Base-by-base conservation (phyloP, 2,113 vertebrate species). In the Callospermophilus lateralis region DNA sequence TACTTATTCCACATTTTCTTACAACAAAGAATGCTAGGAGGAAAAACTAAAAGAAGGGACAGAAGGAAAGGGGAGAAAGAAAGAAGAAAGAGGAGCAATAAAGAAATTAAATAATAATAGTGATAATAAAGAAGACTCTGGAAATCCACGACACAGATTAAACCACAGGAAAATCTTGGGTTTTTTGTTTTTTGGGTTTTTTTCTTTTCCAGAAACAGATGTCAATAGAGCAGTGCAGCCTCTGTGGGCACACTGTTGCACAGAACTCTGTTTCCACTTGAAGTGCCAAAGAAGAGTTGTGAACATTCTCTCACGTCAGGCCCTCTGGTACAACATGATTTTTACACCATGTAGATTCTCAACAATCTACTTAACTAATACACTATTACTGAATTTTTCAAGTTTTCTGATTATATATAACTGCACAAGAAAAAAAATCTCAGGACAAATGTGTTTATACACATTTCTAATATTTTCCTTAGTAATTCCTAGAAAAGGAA, bases 361-460 rank as follows among this genome's bases (percentile, higher is more conserved):
- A 13, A 70, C 3, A 26, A 7, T 90, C 68, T 86, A n/a, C 26
- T 74, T 51, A 87, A 84, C 83, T 84, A 70, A 67, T 58, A 32
- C 26, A 79, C 0, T 80, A 58, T n/a, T 83, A n/a, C 5, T 78
- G 48, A 48, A 70, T 74, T 80, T 93, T 67, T 30, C 0, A 65
- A 94, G 15, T 65, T 58, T 95, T 72, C 34, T 84, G 83, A 45
- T 13, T 83, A 6, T 39, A 91, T 45, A 83, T 77, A 91, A 72
- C 37, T 20, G 6, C 20, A 85, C 20, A 85, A 89, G 92, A 77
- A 94, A 53, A 51, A 53, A 89, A 91, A 37, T 37, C 20, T 72
- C 53, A 70, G 67, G 58, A 76, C 55, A 51, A 88, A 53, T 80
- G 37, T 37, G 39, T 74, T 89, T 81, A 58, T 58, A 67, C 13